phyloP scores from a whole-genome alignment of 2,888 invertebrate species.

The Acrocera orbiculus region DNA sequence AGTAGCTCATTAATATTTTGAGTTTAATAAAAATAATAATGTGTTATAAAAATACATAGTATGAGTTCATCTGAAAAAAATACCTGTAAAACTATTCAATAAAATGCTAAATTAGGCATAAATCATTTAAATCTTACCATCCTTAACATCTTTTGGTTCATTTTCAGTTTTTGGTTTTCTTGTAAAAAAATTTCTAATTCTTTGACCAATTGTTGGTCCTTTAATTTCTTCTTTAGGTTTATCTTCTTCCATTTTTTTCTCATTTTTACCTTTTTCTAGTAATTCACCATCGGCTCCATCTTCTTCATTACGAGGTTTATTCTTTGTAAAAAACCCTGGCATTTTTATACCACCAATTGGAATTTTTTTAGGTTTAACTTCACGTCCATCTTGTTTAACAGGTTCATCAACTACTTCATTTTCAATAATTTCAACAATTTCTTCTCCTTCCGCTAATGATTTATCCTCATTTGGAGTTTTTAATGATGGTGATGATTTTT shows the following conservation, averaged over 20 bases:
- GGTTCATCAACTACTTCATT: conserved; percentile 8
- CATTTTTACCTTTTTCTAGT: conserved; percentile 25
- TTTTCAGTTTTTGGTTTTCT: conserved; percentile 32
- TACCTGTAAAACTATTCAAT: too few relatives aligned
- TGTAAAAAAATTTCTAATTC: conserved; percentile 37
- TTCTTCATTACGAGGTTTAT: conserved; percentile 51
- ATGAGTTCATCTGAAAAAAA: too few relatives aligned
- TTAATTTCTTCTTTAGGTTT: conserved; percentile 22
- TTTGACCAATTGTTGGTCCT: conserved; percentile 27
- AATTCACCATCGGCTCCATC: conserved; percentile 33
- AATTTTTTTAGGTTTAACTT: conserved; percentile 64
- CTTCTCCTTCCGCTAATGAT: conserved; percentile 19
- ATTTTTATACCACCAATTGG: conserved; percentile 78
- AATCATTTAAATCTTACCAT: too few relatives aligned
- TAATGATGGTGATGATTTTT: conserved; percentile 8
- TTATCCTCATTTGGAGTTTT: conserved; percentile 7
- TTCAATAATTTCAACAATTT: conserved; percentile 21
- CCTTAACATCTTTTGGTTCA: conserved; percentile 22
- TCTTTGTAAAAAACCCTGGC: conserved; percentile 68
- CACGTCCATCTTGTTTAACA: conserved; percentile 45
- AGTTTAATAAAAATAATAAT: too few relatives aligned
- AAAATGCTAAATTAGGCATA: too few relatives aligned
- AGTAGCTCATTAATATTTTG: too few relatives aligned
- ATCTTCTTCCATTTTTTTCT: conserved; percentile 15
- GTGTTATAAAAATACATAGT: too few relatives aligned